These are phyloP conservation scores for Acleris emargana DNA, from an alignment of 2,888 invertebrate genomes.

Conservation along the genomic window DNA sequence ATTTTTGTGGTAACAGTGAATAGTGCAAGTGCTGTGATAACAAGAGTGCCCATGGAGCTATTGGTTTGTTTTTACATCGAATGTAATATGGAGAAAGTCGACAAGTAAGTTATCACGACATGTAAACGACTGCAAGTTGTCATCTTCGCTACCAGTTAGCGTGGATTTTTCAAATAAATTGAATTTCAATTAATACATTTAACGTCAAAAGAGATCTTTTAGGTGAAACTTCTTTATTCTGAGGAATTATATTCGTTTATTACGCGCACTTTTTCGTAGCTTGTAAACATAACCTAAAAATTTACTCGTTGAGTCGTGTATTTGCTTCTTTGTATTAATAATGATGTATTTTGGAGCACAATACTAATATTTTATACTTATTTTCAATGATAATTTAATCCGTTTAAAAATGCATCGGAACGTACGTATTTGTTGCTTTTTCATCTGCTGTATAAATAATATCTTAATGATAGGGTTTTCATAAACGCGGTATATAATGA, in stretches of 20 bases:
- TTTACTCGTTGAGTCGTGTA: constrained; percentile 34
- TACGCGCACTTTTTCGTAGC: constrained; percentile 53
- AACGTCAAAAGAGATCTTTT: not conserved
- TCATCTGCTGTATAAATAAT: no score
- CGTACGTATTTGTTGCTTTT: no score
- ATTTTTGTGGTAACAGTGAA: constrained; percentile 50
- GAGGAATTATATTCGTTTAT: constrained; percentile 19
- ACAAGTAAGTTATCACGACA: constrained; percentile 54
- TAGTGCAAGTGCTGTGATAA: constrained; percentile 48
- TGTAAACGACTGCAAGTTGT: constrained; percentile 65
- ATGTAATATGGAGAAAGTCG: constrained; percentile 54
- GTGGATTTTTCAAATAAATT: constrained; percentile 31
- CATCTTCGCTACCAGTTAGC: constrained; percentile 54
- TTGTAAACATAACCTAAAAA: constrained; percentile 82
- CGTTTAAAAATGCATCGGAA: no score
- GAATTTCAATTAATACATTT: not conserved
- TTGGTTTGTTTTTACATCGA: constrained; percentile 45
- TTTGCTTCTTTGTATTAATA: constrained; percentile 15
- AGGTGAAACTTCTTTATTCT: not conserved
- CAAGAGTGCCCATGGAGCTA: constrained; percentile 55
- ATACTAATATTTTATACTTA: no score
- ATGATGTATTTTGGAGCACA: not conserved
- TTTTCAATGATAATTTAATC: no score
- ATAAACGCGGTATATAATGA: no score
- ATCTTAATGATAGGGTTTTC: no score